Conservation (phyloP, 2,888 invertebrate genomes). For the Pollenia labialis region DNA sequence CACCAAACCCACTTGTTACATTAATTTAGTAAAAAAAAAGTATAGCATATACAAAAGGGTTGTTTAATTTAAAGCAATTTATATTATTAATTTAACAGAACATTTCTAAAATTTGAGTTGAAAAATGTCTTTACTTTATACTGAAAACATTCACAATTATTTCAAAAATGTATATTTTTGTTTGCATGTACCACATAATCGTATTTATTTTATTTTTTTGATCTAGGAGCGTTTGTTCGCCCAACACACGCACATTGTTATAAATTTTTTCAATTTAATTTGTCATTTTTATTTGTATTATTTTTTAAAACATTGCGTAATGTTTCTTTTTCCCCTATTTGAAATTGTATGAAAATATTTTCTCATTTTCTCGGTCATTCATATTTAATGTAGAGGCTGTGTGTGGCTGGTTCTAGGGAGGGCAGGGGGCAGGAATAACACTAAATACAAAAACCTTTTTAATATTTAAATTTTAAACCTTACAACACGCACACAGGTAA, state of each 20-base stretch:
- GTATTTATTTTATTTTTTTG: constrained; percentile 2
- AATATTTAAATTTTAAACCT: constrained; percentile 48
- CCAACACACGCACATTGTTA: constrained; percentile 41
- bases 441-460: constrained; percentile 22
- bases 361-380: background rate
- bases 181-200: background rate
- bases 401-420: too few species aligned
- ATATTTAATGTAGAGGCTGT: background rate
- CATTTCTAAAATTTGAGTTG: too few species aligned
- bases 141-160: too few species aligned
- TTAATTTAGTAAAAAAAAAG: too few species aligned
- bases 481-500: constrained; percentile 47
- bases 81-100: too few species aligned
- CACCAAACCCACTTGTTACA: too few species aligned
- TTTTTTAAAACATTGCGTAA: constrained; percentile 29
- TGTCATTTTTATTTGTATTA: background rate
- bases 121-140: too few species aligned
- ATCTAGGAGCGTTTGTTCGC: constrained; percentile 30
- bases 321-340: constrained; percentile 21
- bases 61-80: too few species aligned
- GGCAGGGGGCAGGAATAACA: background rate
- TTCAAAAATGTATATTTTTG: background rate
- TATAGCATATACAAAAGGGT: too few species aligned
- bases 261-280: constrained; percentile 3
- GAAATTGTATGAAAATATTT: constrained; percentile 36